Evolutionary conservation across 2,113 vertebrate genomes (phyloP).

Genomic region (Labeo catla): DNA sequence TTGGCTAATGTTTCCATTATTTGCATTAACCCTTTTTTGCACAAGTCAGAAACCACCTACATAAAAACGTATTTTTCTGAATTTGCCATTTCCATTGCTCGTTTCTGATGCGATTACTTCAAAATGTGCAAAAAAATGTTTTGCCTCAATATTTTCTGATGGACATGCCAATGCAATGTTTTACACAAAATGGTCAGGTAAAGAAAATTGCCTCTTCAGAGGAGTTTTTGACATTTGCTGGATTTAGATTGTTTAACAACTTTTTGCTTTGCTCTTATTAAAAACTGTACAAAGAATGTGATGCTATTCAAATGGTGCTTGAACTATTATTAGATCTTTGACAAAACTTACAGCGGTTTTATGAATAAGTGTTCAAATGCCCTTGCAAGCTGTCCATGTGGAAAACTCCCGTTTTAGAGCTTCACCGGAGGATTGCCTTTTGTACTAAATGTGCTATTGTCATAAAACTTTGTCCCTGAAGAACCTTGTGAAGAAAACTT

Average conservation of each 20-base stretch:
- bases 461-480: conserved; percentile 15
- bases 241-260: background rate
- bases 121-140: no score
- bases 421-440: background rate
- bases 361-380: background rate
- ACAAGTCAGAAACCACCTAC: no score
- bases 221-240: no score
- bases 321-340: background rate
- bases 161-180: no score
- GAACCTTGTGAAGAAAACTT: conserved; percentile 29
- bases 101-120: no score
- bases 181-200: no score
- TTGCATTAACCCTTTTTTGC: no score
- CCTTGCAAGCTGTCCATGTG: background rate
- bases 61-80: no score
- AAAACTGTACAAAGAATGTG: background rate
- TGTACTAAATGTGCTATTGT: background rate
- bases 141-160: no score
- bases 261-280: background rate
- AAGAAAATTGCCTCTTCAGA: no score
- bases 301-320: background rate
- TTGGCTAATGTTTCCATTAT: no score
- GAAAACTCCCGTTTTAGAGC: background rate
- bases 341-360: background rate
- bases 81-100: no score